phyloP scores from a whole-genome alignment of 2,888 invertebrate species.

The Nephrocerus scutellatus region DNA sequence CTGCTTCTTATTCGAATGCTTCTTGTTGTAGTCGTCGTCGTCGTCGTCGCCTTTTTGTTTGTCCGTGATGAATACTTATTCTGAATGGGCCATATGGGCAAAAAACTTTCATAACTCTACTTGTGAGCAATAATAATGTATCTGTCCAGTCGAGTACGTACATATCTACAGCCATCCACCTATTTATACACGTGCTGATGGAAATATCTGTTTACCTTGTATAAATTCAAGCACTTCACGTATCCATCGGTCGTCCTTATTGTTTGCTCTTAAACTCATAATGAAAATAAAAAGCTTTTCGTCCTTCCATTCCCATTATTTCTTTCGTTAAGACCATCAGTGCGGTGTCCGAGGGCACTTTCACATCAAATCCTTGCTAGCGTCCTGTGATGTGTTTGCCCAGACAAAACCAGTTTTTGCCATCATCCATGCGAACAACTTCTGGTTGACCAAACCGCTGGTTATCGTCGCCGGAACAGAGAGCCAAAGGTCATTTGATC shows the following conservation, averaged over 20 bases:
- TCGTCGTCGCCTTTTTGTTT: not conserved
- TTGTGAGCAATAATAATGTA: slow-evolving; percentile 23
- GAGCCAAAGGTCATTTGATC: too few relatives aligned
- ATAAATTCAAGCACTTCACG: slow-evolving; percentile 26
- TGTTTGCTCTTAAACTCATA: slow-evolving; percentile 30
- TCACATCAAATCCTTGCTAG: too few relatives aligned
- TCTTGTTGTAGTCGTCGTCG: too few relatives aligned
- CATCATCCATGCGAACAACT: too few relatives aligned
- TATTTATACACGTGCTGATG: slow-evolving; percentile 21
- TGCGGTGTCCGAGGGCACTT: too few relatives aligned
- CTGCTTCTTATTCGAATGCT: too few relatives aligned
- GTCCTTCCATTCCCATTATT: too few relatives aligned
- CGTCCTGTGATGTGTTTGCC: slow-evolving; percentile 8
- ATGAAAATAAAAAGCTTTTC: slow-evolving; percentile 31
- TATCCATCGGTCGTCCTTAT: slow-evolving; percentile 24
- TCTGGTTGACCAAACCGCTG: too few relatives aligned
- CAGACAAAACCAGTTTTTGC: slow-evolving; percentile 20
- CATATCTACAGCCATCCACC: too few relatives aligned
- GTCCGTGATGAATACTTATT: not conserved
- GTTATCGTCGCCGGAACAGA: too few relatives aligned
- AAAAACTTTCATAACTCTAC: slow-evolving; percentile 24
- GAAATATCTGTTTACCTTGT: slow-evolving; percentile 27
- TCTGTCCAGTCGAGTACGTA: too few relatives aligned
- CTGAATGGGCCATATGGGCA: slow-evolving; percentile 4
- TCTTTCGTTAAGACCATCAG: too few relatives aligned